Conservation (phyloP, 2,113 vertebrate genomes). For the Gymnogyps californianus region DNA sequence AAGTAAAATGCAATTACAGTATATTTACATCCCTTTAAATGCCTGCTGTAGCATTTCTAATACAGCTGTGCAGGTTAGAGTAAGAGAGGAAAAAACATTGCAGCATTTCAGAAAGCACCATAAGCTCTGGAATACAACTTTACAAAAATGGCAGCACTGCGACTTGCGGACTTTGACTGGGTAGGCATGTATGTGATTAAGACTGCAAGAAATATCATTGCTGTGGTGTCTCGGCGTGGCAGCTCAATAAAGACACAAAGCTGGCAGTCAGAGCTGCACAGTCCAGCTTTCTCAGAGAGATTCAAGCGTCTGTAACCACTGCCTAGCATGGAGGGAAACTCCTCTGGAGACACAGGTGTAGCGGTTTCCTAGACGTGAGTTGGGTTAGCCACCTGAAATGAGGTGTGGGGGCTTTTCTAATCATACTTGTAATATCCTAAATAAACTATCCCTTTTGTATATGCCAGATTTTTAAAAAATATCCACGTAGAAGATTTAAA, state of each 20-base stretch:
- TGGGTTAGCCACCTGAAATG: background rate
- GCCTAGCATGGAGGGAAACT: background rate
- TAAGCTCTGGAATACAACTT: background rate
- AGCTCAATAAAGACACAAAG: background rate
- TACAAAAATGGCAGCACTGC: background rate
- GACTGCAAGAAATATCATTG: background rate
- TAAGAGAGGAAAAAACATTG: background rate
- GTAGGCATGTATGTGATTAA: background rate
- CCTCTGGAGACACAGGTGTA: background rate
- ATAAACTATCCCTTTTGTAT: background rate
- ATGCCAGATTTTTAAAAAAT: background rate
- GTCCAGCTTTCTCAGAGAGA: background rate
- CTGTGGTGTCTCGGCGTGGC: background rate
- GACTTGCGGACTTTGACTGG: fast-evolving
- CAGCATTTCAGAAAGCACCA: background rate
- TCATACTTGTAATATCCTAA: background rate
- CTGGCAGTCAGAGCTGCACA: background rate
- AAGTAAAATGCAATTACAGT: background rate
- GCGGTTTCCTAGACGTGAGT: background rate
- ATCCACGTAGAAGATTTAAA: background rate
- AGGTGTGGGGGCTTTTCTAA: background rate
- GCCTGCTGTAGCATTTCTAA: background rate
- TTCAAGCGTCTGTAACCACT: background rate
- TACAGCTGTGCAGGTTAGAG: background rate
- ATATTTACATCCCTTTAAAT: background rate